Evolutionary conservation across 1,140 invertebrate species (phyloP), one percentile per base, ranked within the genome.

Genomic region (Brachionus rotundiformis): DNA sequence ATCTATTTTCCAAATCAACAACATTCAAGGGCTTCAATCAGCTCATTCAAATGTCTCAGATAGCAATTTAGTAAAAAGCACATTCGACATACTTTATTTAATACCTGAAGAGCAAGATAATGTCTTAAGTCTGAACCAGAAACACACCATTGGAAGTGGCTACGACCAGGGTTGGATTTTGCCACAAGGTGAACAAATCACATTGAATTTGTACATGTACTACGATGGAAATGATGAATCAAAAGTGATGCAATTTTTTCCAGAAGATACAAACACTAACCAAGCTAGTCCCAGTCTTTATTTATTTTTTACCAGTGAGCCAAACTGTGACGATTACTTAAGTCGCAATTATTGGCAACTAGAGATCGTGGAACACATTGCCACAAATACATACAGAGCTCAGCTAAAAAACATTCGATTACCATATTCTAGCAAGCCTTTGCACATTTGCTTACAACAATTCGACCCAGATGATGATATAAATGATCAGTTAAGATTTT

Each of bases 91-190:
- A 41, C 47, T 79, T 39, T 79, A 79, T 25, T 16, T 79, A 13
- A 19, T 79, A 39, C 76, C 76, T 4, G 59, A 54, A 33, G 19
- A 79, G 16, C 8, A 19, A 27, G 76, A 79, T 29, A 44, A 36
- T 23, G 76, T 79, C 7, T 16, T 59, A 1, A 59, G 16, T 13
- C 36, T 79, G 13, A 79, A 79, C 16, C 19, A 79, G 33, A 79
- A 79, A 19, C 59, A 54, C n/a, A 79, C 76, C 2, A 59, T 79
- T 63, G 76, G 76, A 10, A n/a, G 54, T 11, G 33, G 19, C 3
- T 79, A 79, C 41, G 59, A 63, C 33, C 19, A 27, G 4, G 76
- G 76, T 25, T 79, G 76, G 76, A 63, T 79, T 25, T 41, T 79
- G 25, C 76, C 76, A 33, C 54, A 47, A 13, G 76, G 54, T 5